Percentiles rank a stretch among this genome's conserved stretches.
phyloP scores from a whole-genome alignment of 2,888 invertebrate genomes.

The Lomographa bimaculata region DNA sequence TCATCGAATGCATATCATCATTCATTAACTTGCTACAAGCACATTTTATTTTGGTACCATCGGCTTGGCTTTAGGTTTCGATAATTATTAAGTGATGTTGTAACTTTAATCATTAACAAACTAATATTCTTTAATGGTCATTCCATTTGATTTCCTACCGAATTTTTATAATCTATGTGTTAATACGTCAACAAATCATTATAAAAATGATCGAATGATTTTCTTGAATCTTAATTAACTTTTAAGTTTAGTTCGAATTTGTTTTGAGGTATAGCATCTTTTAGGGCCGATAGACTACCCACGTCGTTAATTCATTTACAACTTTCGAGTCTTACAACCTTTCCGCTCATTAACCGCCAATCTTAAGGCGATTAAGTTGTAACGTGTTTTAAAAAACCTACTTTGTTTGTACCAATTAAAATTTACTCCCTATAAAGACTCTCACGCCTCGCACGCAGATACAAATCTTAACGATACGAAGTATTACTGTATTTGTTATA shows the following conservation, averaged over 20 bases:
- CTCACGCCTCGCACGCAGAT: conserved; percentile 64
- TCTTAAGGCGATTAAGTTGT: conserved; percentile 73
- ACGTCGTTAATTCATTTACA: conserved; percentile 68
- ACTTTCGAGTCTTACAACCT: conserved; percentile 42
- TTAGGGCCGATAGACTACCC: conserved; percentile 52
- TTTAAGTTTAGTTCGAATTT: conserved; percentile 27
- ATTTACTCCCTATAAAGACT: conserved; percentile 63
- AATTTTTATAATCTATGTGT: conserved; percentile 28
- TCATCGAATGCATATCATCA: conserved; percentile 64
- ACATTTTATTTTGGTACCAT: conserved; percentile 50
- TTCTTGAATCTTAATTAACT: conserved; percentile 34
- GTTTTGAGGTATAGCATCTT: conserved; percentile 20
- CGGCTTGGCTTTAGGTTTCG: conserved; percentile 44
- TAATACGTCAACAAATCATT: conserved; percentile 36
- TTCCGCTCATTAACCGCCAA: conserved; percentile 78
- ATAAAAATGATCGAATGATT: conserved; percentile 42
- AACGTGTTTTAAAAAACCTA: conserved; percentile 68
- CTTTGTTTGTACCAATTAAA: conserved; percentile 72
- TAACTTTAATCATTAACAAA: conserved; percentile 46
- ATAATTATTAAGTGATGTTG: conserved; percentile 44
- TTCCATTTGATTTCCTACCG: conserved; percentile 38
- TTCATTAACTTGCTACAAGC: conserved; percentile 58
- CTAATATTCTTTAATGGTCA: conserved; percentile 40
- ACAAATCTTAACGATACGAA: conserved; percentile 62
- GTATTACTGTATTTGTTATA: conserved; percentile 54